phyloP scores from a whole-genome alignment of 2,888 invertebrate species.

The Lithosia quadra region DNA sequence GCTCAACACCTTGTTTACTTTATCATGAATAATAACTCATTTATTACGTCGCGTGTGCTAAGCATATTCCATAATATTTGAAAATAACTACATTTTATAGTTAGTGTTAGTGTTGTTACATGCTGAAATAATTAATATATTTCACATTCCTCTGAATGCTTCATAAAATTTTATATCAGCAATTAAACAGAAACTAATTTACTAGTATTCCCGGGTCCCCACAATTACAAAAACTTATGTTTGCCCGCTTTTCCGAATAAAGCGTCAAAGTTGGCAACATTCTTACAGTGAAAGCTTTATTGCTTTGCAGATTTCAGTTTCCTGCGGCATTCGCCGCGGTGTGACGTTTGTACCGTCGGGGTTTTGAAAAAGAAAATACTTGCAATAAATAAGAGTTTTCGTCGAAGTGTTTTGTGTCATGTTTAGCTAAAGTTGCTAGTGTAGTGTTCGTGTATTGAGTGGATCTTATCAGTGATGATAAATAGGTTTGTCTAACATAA shows the following conservation, averaged over 20 bases:
- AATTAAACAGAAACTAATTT: slow-evolving; percentile 7
- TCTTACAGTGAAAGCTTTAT: slow-evolving; percentile 51
- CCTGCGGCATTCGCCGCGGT: slow-evolving; percentile 66
- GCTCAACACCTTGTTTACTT: not conserved
- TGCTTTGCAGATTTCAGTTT: slow-evolving; percentile 65
- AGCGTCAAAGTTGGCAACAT: slow-evolving; percentile 42
- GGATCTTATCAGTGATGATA: slow-evolving; percentile 29
- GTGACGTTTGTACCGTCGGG: slow-evolving; percentile 35
- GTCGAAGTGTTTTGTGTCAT: slow-evolving; percentile 35
- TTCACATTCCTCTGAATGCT: not conserved
- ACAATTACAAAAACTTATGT: not conserved
- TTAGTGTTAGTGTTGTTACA: not conserved
- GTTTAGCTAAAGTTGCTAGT: slow-evolving; percentile 24
- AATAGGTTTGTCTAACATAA: slow-evolving; percentile 38
- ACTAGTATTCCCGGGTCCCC: not conserved
- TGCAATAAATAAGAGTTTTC: slow-evolving; percentile 30
- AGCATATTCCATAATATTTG: not conserved
- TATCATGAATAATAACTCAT: not conserved
- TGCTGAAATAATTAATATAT: not conserved
- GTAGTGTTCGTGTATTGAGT: slow-evolving; percentile 26
- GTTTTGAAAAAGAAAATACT: slow-evolving; percentile 29
- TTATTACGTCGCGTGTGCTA: not conserved
- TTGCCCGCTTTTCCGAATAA: slow-evolving; percentile 22
- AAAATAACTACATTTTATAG: not conserved
- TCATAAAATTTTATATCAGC: not conserved